These are phyloP conservation scores for Arvicanthis niloticus DNA, from an alignment of 2,113 vertebrate genomes.

Conservation along the genomic window DNA sequence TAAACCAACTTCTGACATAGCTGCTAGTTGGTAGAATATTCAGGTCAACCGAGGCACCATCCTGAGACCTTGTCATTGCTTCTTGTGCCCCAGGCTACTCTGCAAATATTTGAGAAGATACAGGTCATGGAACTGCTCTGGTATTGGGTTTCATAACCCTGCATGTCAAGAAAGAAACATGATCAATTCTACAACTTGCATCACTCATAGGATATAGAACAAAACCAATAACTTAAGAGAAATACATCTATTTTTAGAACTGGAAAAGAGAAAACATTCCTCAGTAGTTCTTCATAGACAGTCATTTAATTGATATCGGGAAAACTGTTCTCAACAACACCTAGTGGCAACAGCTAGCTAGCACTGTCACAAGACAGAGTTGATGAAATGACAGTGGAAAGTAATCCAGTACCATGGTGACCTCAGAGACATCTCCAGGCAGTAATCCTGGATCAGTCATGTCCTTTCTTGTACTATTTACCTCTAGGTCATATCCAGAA, in stretches of 20 bases:
- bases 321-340: background rate
- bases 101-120: background rate
- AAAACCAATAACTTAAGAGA: constrained; percentile 20
- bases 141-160: background rate
- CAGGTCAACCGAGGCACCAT: background rate
- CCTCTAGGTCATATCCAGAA: background rate
- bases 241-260: constrained; percentile 22
- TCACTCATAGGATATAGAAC: background rate
- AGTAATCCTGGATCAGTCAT: background rate
- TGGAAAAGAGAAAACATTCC: background rate
- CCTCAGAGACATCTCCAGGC: background rate
- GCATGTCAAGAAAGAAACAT: background rate
- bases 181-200: background rate
- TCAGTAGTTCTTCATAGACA: background rate
- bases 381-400: background rate
- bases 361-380: background rate
- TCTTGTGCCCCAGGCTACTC: background rate
- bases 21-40: fast-evolving
- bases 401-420: background rate
- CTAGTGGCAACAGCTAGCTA: background rate
- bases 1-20: background rate
- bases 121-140: background rate
- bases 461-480: background rate
- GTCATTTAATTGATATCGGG: background rate
- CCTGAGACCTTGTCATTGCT: background rate